Evolutionary conservation across 2,797 vertebrate species (phyloP), one percentile per base, ranked within the genome.

Genomic region (Thalassophryne amazonica): DNA sequence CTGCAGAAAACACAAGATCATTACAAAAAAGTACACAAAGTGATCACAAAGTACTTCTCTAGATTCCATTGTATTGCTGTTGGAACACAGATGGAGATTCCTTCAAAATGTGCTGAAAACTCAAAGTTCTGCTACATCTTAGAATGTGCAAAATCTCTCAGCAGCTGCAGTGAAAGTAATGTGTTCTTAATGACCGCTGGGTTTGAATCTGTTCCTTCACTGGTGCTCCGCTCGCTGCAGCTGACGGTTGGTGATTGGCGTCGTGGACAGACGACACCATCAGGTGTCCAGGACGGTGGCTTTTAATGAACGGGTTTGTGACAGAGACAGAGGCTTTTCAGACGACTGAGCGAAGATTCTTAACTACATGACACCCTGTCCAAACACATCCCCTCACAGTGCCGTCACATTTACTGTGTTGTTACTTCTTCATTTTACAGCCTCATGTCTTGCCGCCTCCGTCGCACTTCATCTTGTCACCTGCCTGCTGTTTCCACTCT

Each of bases 1-100:
- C 95, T 98, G 57, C 9, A 36, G 19, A 13, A 35, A 48, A 57
- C 30, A 67, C 15, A 67, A 43, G 13, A 3, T 10, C 23, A n/a
- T n/a, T n/a, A n/a, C n/a, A n/a, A n/a, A n/a, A n/a, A n/a, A n/a
- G n/a, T n/a, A 43, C 16, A 21, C 10, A 24, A 8, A 5, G 38
- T 7, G 11, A 35, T 16, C 4, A 18, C 12, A 27, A 7, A 25
- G 4, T 11, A n/a, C 12, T n/a, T n/a, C n/a, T n/a, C n/a, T n/a
- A n/a, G n/a, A n/a, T n/a, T n/a, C n/a, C n/a, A n/a, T n/a, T n/a
- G n/a, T n/a, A n/a, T n/a, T n/a, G n/a, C n/a, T n/a, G n/a, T n/a
- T n/a, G n/a, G n/a, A n/a, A n/a, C n/a, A n/a, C n/a, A n/a, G n/a
- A n/a, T n/a, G n/a, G n/a, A n/a, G n/a, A n/a, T n/a, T n/a, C n/a